Percentiles rank a stretch among this genome's conserved stretches.
Conservation (phyloP, 2,888 invertebrate genomes). For the Ashinkailepas kermadecensis region DNA sequence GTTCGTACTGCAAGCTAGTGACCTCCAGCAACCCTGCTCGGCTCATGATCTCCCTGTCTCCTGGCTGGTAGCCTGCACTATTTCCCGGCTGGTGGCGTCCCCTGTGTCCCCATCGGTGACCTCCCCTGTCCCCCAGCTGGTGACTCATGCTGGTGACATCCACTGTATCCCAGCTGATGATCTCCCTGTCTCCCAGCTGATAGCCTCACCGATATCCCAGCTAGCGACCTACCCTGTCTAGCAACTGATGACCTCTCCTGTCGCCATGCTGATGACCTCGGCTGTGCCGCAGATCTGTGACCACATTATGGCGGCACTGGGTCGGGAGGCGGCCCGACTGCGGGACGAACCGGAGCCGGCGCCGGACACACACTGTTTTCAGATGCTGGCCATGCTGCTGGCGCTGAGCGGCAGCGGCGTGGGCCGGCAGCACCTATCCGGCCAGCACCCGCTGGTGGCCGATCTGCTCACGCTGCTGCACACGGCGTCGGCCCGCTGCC, state of each 20-base stretch:
- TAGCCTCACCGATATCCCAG: too few relatives aligned
- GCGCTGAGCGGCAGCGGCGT: conserved; percentile 88
- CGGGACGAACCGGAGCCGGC: conserved; percentile 80
- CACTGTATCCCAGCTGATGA: too few relatives aligned
- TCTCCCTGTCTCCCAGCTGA: too few relatives aligned
- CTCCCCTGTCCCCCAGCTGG: too few relatives aligned
- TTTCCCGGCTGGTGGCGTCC: too few relatives aligned
- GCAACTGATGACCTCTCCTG: too few relatives aligned
- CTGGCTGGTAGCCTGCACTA: too few relatives aligned
- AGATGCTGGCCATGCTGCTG: conserved; percentile 90
- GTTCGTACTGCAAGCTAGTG: not conserved
- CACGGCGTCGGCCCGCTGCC: conserved; percentile 89
- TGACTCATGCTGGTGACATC: too few relatives aligned
- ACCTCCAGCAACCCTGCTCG: too few relatives aligned
- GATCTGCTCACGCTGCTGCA: conserved; percentile 81
- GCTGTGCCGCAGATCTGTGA: conserved; percentile 33
- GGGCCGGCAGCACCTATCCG: conserved; percentile 80
- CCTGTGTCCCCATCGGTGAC: too few relatives aligned
- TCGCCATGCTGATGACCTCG: conserved; percentile 6
- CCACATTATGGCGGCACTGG: conserved; percentile 64
- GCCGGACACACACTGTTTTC: conserved; percentile 90
- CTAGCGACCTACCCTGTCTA: too few relatives aligned
- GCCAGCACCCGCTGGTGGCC: conserved; percentile 72
- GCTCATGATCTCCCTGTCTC: too few relatives aligned
- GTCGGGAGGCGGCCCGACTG: conserved; percentile 75